Evolutionary conservation across 2,797 vertebrate genomes (phyloP), one percentile per base, ranked within the genome.

Genomic region (Halcyon badia): DNA sequence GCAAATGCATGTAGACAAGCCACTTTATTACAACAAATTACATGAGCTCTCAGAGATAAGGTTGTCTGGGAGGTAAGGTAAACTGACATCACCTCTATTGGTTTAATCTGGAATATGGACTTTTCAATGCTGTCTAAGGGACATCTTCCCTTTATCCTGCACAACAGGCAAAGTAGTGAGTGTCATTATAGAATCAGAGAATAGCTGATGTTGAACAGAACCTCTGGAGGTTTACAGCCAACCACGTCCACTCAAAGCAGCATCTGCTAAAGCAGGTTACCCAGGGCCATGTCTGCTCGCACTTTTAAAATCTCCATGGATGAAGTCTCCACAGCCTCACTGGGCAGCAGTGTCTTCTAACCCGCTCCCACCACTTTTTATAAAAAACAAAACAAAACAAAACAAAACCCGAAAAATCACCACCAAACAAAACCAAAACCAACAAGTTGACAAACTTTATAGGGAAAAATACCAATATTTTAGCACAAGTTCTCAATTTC

Each of bases 1-100:
- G 60, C 66, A 94, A 93, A 91, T 92, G 49, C 58, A 81, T 72
- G 70, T 75, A 73, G 52, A 81, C 15, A 20, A 79, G 68, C n/a
- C 14, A 18, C 35, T 87, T 88, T 26, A 86, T 90, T 90, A 46
- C 9, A 60, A 49, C 10, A 71, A 83, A 83, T 61, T 69, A 31
- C 28, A 30, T 37, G 46, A 95, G 30, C 73, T 93, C 42, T 93
- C 51, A 83, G n/a, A 89, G 57, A 69, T 68, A 89, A 85, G 8
- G 17, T 83, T 49, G 88, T 15, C 54, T 89, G 51, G 39, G 58
- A 86, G 78, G 25, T 42, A 68, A 72, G 9, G 30, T 22, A 51
- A 41, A 31, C 39, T 93, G 75, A 62, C 68, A 54, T 68, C 31
- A 54, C 76, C 49, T 96, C 66, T 82, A 6, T 10, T 56, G 48